A percentile compares a stretch with the other conserved stretches of the same genome.
These are phyloP conservation scores for Lasioglossum baleicum DNA, from an alignment of 1,140 invertebrate genomes.

Conservation along the genomic window DNA sequence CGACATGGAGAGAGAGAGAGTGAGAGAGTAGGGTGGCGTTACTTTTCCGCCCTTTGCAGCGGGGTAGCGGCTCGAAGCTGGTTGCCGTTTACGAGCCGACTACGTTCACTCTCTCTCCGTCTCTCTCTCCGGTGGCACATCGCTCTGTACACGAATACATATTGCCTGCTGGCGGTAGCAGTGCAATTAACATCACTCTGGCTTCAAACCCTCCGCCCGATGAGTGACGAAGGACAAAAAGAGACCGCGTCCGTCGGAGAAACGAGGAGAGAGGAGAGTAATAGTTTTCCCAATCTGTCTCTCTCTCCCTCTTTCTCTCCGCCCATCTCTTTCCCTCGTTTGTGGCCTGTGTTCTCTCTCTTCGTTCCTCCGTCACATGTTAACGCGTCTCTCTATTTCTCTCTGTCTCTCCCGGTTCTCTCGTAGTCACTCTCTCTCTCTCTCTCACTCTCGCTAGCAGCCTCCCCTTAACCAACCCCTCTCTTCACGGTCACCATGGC, in stretches of 20 bases:
- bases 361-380: slow-evolving; percentile 25
- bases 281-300: slow-evolving; percentile 59
- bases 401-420: slow-evolving; percentile 28
- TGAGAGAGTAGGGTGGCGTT: slow-evolving; percentile 4
- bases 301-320: slow-evolving; percentile 37
- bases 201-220: slow-evolving; percentile 55
- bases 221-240: slow-evolving; percentile 45
- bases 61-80: not conserved
- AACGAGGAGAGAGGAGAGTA: slow-evolving; percentile 41
- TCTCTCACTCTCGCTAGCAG: slow-evolving; percentile 36
- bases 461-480: slow-evolving; percentile 53
- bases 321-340: slow-evolving; percentile 32
- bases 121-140: slow-evolving; percentile 34
- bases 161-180: slow-evolving; percentile 66
- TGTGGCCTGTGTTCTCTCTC: not conserved
- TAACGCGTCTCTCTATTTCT: slow-evolving; percentile 36
- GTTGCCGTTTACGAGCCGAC: slow-evolving; percentile 50
- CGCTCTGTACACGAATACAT: slow-evolving; percentile 64
- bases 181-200: slow-evolving; percentile 69
- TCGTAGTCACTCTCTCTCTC: slow-evolving; percentile 16
- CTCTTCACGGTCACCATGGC: slow-evolving; percentile 68
- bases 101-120: slow-evolving; percentile 34
- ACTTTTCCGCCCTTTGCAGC: slow-evolving; percentile 46
- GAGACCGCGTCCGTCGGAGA: not conserved
- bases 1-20: no score